A percentile compares a stretch with the other conserved stretches of the same genome.
Conservation (phyloP, 2,797 vertebrate species). For the Luscinia megarhynchos region DNA sequence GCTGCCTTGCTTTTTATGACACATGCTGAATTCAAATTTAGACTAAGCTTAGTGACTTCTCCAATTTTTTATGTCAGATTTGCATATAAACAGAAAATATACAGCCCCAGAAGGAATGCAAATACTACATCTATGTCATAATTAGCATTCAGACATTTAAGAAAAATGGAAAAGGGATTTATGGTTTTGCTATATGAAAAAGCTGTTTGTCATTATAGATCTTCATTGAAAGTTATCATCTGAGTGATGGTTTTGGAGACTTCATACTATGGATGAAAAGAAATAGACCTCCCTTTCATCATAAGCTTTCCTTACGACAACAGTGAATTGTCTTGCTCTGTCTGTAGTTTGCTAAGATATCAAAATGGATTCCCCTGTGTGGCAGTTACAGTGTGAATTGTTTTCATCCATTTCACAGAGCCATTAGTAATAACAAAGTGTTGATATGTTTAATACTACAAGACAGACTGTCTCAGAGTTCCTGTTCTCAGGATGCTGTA, state of each 20-base stretch:
- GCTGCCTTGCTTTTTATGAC: conserved; percentile 9
- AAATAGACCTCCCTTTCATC: neutral
- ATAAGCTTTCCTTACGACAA: neutral
- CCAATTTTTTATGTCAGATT: neutral
- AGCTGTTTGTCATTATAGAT: neutral
- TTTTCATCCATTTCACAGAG: neutral
- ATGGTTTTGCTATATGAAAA: neutral
- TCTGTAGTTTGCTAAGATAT: neutral
- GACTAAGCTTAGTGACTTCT: neutral
- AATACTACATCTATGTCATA: neutral
- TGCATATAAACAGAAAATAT: neutral
- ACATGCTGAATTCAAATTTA: neutral
- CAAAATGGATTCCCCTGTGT: neutral
- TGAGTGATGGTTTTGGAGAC: neutral
- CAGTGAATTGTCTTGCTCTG: neutral
- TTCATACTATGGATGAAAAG: neutral
- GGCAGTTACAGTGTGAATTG: neutral
- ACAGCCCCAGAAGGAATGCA: neutral
- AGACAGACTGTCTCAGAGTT: neutral
- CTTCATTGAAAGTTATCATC: neutral
- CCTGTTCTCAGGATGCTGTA: neutral
- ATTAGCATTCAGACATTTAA: neutral
- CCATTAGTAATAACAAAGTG: neutral
- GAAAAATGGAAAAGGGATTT: conserved; percentile 14
- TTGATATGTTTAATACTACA: neutral